Evolutionary conservation across 2,113 vertebrate species (phyloP), one percentile per base, ranked within the genome.

Genomic region (Toxotes chatareus): DNA sequence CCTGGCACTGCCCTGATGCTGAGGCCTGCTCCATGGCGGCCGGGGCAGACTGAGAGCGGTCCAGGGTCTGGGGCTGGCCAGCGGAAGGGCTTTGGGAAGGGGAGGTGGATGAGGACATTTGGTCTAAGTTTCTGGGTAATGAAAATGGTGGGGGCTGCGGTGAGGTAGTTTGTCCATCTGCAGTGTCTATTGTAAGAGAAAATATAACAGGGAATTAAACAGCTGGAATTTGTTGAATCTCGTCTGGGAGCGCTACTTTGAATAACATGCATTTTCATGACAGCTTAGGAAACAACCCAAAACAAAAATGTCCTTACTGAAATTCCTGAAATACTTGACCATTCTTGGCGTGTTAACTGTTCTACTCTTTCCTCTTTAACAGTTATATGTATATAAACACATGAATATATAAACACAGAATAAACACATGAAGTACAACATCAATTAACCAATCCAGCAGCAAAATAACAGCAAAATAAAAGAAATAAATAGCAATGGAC

Each of bases 111-210:
- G 86, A 89, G 91, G 94, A 94, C 85, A 90, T 95, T 94, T 92
- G 93, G 91, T 94, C 86, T 91, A 93, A 93, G 86, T 96, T 94
- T 94, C 91, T 94, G 89, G 95, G 94, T 93, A 94, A 92, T 92
- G 95, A 95, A 94, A 96, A 95, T 80, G 96, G 95, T 92, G 95
- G 94, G 94, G 91, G 94, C 95, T 95, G 95, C 93, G 95, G 96
- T 98, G 98, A 99, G 98, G 98, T 99, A 99, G 98, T 97, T 98
- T 95, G 97, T 97, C 97, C 96, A 95, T 98, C 95, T 97, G 97
- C 94, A 94, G 92, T 94, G 89, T 95, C 94, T 95, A 89, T 66
- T 63, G 72, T 63, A 68, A 60, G 79, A 86, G 67, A 83, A 87
- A 88, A 86, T 64, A 91, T 6, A 76, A 70, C 61, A 55, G 40